Conservation (phyloP, 2,888 invertebrate genomes). For the Athetis lepigone region DNA sequence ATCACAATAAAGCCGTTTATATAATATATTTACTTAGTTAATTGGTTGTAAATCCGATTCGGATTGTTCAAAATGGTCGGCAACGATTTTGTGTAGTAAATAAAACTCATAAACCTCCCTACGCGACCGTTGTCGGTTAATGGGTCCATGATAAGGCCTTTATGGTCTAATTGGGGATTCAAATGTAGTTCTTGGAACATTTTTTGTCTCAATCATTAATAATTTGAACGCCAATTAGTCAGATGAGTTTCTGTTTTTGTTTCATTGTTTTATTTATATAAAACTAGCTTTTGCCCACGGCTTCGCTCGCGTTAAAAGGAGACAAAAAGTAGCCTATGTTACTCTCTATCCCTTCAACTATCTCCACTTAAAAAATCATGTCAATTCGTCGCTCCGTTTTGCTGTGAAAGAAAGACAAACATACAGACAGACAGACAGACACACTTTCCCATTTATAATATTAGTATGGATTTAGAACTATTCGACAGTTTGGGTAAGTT, state of each 20-base stretch:
- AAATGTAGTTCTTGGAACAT: conserved; percentile 73
- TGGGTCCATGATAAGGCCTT: conserved; percentile 86
- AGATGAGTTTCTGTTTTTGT: conserved; percentile 62
- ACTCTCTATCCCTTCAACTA: too few species aligned
- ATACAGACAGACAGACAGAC: too few species aligned
- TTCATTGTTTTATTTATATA: conserved; percentile 47
- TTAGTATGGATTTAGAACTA: too few species aligned
- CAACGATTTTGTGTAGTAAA: conserved; percentile 88
- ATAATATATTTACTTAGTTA: conserved; percentile 81
- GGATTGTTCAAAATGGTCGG: conserved; percentile 86
- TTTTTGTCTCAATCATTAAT: conserved; percentile 84
- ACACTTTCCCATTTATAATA: too few species aligned
- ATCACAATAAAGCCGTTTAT: conserved; percentile 76
- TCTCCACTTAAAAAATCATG: too few species aligned
- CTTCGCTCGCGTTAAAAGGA: too few species aligned
- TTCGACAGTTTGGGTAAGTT: too few species aligned
- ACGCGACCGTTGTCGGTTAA: conserved; percentile 84
- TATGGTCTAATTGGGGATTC: conserved; percentile 86
- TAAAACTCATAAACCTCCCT: conserved; percentile 90
- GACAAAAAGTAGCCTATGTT: too few species aligned
- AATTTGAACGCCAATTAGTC: conserved; percentile 86
- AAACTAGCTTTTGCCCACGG: too few species aligned
- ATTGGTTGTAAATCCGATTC: conserved; percentile 87
- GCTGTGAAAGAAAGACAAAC: too few species aligned
- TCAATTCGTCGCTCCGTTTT: too few species aligned